Conservation (phyloP, 1,140 invertebrate genomes). For the Papilio polytes region DNA sequence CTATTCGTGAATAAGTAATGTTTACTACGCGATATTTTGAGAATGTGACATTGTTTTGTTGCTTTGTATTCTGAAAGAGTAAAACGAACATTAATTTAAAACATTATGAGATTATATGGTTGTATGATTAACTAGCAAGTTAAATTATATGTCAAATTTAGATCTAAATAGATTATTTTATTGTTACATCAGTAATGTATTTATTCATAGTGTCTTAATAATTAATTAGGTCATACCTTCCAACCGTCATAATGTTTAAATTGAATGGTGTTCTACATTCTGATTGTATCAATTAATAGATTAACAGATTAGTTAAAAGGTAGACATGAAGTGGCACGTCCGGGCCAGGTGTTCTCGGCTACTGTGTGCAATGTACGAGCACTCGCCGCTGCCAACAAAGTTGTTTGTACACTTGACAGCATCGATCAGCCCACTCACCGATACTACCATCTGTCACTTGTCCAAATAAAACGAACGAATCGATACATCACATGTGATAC, state of each 20-base stretch:
- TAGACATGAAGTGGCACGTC: slow-evolving; percentile 30
- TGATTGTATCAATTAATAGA: slow-evolving; percentile 25
- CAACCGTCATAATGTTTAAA: slow-evolving; percentile 12
- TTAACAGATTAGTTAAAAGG: slow-evolving; percentile 28
- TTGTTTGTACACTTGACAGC: slow-evolving; percentile 63
- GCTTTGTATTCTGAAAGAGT: neutral
- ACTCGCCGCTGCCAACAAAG: slow-evolving; percentile 60
- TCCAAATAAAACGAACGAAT: slow-evolving; percentile 43
- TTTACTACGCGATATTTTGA: slow-evolving; percentile 21
- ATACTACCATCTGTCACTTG: slow-evolving; percentile 51
- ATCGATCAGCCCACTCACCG: slow-evolving; percentile 57
- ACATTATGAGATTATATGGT: too few relatives aligned
- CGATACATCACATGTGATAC: slow-evolving; percentile 7
- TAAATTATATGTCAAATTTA: too few relatives aligned
- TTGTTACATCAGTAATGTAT: neutral
- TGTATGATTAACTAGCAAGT: too few relatives aligned
- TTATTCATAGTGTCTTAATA: neutral
- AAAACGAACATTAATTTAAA: neutral
- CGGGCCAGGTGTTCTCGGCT: slow-evolving; percentile 67
- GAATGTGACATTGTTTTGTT: neutral
- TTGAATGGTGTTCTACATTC: slow-evolving; percentile 22
- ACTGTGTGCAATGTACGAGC: slow-evolving; percentile 53
- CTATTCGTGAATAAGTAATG: slow-evolving; percentile 29
- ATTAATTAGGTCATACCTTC: neutral
- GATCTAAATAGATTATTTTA: too few relatives aligned